Conservation (phyloP, 2,888 invertebrate species). For the Erynnis tages region DNA sequence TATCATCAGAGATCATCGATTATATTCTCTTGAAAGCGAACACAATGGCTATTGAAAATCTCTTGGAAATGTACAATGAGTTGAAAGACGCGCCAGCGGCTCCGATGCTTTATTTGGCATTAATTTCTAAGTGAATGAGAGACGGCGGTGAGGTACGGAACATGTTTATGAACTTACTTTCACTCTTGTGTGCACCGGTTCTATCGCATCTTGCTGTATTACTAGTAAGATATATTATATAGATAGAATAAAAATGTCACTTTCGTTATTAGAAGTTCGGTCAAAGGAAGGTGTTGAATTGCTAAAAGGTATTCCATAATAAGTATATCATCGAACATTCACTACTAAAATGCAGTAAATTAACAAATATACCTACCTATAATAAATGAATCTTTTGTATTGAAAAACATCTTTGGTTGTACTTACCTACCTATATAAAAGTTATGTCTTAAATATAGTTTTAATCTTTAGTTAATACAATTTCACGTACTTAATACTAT, state of each 20-base stretch:
- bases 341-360: too few relatives aligned
- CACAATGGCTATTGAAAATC: conserved; percentile 15
- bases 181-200: conserved; percentile 6
- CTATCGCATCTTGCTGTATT: neutral
- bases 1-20: neutral
- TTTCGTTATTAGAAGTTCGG: too few relatives aligned
- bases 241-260: too few relatives aligned
- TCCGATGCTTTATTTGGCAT: conserved; percentile 3
- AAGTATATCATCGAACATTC: too few relatives aligned
- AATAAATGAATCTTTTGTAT: neutral
- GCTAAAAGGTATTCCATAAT: too few relatives aligned
- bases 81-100: neutral
- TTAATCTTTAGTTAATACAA: neutral
- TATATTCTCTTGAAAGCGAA: neutral
- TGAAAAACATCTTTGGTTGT: conserved; percentile 15
- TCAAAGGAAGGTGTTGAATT: too few relatives aligned
- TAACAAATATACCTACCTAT: too few relatives aligned
- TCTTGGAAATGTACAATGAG: conserved; percentile 11
- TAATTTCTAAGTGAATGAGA: neutral
- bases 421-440: neutral
- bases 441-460: neutral
- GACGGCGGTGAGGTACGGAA: neutral
- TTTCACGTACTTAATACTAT: neutral
- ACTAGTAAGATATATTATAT: too few relatives aligned
- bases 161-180: conserved; percentile 18